These are phyloP conservation scores for Caiman crocodilus DNA, from an alignment of 2,797 vertebrate genomes.

Conservation along the genomic window DNA sequence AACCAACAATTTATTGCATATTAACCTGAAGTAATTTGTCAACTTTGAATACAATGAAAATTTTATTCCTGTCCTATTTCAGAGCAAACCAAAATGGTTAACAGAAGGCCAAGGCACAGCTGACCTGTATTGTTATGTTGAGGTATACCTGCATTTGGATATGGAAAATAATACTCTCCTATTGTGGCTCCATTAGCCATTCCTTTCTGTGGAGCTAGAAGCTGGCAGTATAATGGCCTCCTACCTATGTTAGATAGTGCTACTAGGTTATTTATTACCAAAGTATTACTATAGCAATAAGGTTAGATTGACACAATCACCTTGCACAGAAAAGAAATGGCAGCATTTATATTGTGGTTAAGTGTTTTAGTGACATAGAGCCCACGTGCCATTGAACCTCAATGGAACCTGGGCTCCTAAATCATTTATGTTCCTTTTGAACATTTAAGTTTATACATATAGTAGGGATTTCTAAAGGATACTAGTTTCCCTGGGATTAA, in stretches of 20 bases:
- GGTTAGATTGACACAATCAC: constrained; percentile 6
- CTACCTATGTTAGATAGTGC: not conserved
- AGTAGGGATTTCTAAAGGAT: not conserved
- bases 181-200: not conserved
- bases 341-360: not conserved
- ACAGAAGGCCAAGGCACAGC: not conserved
- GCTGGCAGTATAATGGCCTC: constrained; percentile 8
- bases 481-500: not conserved
- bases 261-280: not conserved
- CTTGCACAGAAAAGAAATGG: not conserved
- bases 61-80: not conserved
- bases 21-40: too few relatives aligned
- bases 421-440: not conserved
- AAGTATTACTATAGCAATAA: constrained; percentile 6
- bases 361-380: not conserved
- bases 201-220: not conserved
- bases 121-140: not conserved
- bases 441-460: not conserved
- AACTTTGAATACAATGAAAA: too few relatives aligned
- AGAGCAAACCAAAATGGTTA: not conserved
- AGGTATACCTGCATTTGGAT: not conserved
- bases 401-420: not conserved
- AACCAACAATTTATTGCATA: not conserved
- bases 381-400: not conserved
- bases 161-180: not conserved